Base-by-base conservation (phyloP, 2,888 invertebrate species). In the Phorcus lineatus region DNA sequence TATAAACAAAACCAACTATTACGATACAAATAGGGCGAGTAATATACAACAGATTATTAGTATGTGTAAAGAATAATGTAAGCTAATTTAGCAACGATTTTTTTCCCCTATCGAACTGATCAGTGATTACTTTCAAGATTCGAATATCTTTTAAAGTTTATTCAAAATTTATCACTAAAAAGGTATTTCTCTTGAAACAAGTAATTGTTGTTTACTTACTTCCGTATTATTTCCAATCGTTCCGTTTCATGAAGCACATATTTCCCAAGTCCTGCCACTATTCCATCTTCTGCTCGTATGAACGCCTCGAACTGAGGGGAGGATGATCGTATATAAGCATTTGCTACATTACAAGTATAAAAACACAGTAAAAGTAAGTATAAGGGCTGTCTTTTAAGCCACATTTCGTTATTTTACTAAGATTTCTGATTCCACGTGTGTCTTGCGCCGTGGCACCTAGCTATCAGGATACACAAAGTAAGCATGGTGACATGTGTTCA, bases 171-270 rank as follows among this genome's bases (percentile, higher is more conserved):
- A n/a, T n/a, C n/a, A n/a, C n/a, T 36, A 36, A 2, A 36, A 4
- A 36, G 7, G 7, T 7, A 36, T 4, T 36, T 36, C 2, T 36
- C 36, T 36, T 36, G 4, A 36, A 36, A 36, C 2, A 36, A n/a
- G n/a, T n/a, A 4, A 67, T 24, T 7, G 19, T 9, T 57, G 6
- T 0, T 9, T 74, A 78, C 70, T 78, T 16, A 78, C 78, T 78
- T 78, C 24, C 22, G 67, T 47, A 78, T 62, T 13, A 47, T 66
- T 53, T 62, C 36, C 31, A 78, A n/a, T 16, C 78, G 55, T 31
- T 78, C 67, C 22, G 28, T 57, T 40, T 80, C 75, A 53, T 80
- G 74, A 22, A 28, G 57, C 62, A 75, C 75, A 47, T 78, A 78
- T 24, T 54, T 54, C 13, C 53, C 70, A 9, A 78, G 17, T 28